Conservation (phyloP, 2,888 invertebrate species). For the Drosophila stalkeri region DNA sequence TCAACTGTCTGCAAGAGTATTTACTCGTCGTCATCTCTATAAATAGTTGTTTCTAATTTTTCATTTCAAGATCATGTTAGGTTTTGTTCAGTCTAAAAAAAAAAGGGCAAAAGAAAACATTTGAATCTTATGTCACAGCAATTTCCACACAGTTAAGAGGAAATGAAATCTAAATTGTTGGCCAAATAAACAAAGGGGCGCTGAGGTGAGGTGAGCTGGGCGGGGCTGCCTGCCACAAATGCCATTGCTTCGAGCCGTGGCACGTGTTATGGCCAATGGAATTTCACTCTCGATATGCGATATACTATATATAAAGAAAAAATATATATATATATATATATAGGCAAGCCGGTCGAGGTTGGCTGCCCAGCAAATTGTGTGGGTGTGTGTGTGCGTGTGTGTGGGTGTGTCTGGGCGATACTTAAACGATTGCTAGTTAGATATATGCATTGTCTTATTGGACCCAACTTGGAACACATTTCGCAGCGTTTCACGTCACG, state of each 20-base stretch:
- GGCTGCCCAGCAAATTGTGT: constrained; percentile 16
- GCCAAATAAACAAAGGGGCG: constrained; percentile 35
- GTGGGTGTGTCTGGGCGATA: constrained; percentile 64
- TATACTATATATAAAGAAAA: constrained; percentile 17
- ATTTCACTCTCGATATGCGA: constrained; percentile 63
- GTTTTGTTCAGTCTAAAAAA: constrained; percentile 5
- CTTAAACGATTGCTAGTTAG: constrained; percentile 69
- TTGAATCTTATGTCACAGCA: constrained; percentile 43
- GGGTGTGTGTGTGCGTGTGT: constrained; percentile 46
- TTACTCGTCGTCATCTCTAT: not conserved
- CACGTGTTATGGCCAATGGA: constrained; percentile 59
- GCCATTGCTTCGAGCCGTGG: constrained; percentile 5
- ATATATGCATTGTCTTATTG: constrained; percentile 44
- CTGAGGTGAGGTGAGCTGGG: not conserved
- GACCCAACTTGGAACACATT: not conserved
- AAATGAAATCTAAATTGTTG: constrained; percentile 58
- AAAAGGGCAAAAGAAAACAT: constrained; percentile 6
- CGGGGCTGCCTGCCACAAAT: not conserved
- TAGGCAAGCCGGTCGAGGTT: constrained; percentile 25
- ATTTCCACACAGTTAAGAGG: constrained; percentile 42
- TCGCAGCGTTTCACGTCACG: constrained; percentile 49
- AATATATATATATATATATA: constrained; percentile 11
- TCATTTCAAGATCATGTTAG: constrained; percentile 17
- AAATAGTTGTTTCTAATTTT: not conserved
- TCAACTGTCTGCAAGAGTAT: constrained; percentile 12